phyloP scores from a whole-genome alignment of 2,797 vertebrate species.

The Eulemur coronatus region DNA sequence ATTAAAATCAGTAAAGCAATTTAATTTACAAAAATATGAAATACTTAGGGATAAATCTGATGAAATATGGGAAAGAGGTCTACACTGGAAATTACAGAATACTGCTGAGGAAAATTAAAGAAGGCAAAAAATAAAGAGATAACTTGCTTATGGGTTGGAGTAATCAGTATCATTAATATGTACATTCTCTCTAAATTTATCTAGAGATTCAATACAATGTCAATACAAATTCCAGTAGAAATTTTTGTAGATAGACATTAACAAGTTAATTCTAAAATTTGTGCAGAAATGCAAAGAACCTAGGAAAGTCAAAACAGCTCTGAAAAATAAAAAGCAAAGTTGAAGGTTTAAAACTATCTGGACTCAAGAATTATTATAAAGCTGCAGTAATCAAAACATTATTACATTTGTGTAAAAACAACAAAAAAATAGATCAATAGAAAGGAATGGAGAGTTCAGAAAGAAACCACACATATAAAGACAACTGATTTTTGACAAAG shows the following conservation, averaged over 20 bases:
- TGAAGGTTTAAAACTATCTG: neutral
- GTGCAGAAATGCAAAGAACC: neutral
- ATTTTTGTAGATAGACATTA: neutral
- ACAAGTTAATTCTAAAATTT: constrained; percentile 33
- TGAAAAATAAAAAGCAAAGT: neutral
- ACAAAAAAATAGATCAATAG: neutral
- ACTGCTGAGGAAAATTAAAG: neutral
- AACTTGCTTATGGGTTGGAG: neutral
- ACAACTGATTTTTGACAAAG: neutral
- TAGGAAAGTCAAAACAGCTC: neutral
- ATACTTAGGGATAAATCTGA: neutral
- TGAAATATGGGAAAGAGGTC: neutral
- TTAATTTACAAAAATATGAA: constrained; percentile 9
- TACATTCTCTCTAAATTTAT: neutral
- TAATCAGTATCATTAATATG: neutral
- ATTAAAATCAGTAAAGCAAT: constrained; percentile 1
- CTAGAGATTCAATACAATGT: neutral
- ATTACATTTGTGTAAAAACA: neutral
- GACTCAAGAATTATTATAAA: neutral
- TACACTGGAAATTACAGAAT: neutral
- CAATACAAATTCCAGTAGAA: neutral
- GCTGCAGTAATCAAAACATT: neutral
- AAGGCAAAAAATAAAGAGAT: neutral
- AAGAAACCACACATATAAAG: neutral
- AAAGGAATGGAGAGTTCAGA: neutral